Base-by-base conservation (phyloP, 1,140 invertebrate species). In the Charaxes varanes region DNA sequence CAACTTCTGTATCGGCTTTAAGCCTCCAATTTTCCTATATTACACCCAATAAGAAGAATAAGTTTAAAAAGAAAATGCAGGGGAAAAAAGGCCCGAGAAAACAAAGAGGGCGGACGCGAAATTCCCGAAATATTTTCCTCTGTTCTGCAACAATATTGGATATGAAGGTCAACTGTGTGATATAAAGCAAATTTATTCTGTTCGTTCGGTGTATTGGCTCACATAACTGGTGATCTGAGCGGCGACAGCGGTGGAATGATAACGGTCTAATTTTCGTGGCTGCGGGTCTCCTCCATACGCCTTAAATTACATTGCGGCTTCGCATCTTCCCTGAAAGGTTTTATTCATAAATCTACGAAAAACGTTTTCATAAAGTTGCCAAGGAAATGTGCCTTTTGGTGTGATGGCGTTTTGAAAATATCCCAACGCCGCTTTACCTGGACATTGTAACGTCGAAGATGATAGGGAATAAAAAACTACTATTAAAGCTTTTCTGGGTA, bases 181-280 rank as follows among this genome's bases (percentile, higher is more conserved):
- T 77, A 81, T 81, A 79, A 77, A 76, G 69, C 64, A 79, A 81
- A 81, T 79, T 81, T 81, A 81, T 81, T 79, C 77, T 68, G 74
- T 71, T 74, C 61, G 59, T 60, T 67, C 62, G 48, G 73, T 78
- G 72, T 81, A 81, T 81, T 79, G 77, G 72, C 66, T 68, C 68
- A 69, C 67, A 78, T 76, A 72, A 69, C 62, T 70, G 68, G 71
- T 70, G 74, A 79, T 82, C 72, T 76, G 54, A 32, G 59, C 61
- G 58, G 62, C 72, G 78, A 82, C 74, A 73, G 62, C 58, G 66
- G 53, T 46, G 69, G 72, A 79, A 82, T 82, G 74, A 82, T 79
- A 82, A 82, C 74, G 66, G 71, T 76, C 74, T 82, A 73, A 82
- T 82, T 79, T 72, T 41, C 61, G 61, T 68, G 69, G 66, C 60